Evolutionary conservation across 1,140 invertebrate species (phyloP).

Genomic region (Teleopsis dalmanni): DNA sequence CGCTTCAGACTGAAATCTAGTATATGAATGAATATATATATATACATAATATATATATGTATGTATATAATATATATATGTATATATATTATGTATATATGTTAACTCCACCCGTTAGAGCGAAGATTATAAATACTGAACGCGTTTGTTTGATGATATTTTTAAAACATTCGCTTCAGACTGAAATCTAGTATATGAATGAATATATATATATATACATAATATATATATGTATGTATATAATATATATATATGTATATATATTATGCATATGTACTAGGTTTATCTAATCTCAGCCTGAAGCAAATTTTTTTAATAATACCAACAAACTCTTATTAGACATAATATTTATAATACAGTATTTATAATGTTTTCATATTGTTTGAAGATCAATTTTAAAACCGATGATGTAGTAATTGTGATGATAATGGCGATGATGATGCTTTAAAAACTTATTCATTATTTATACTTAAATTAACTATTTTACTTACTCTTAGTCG

Average conservation of each 20-base stretch:
- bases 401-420: too few species aligned
- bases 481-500: too few species aligned
- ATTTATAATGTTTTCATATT: background rate
- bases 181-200: too few species aligned
- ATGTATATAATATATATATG: too few species aligned
- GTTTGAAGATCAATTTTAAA: too few species aligned
- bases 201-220: too few species aligned
- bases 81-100: background rate
- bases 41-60: background rate
- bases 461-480: too few species aligned
- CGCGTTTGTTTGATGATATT: background rate
- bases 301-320: background rate
- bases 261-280: background rate
- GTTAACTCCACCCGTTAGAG: too few species aligned
- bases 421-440: too few species aligned
- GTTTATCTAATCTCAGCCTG: background rate
- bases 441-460: too few species aligned
- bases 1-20: background rate
- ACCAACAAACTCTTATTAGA: background rate
- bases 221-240: conserved; percentile 1
- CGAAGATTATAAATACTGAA: background rate
- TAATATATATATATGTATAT: conserved; percentile 1
- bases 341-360: background rate
- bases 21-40: background rate
- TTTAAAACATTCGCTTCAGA: background rate